Percentiles rank a stretch among this genome's conserved stretches.
phyloP scores from a whole-genome alignment of 2,113 vertebrate species.

The Melospiza georgiana region DNA sequence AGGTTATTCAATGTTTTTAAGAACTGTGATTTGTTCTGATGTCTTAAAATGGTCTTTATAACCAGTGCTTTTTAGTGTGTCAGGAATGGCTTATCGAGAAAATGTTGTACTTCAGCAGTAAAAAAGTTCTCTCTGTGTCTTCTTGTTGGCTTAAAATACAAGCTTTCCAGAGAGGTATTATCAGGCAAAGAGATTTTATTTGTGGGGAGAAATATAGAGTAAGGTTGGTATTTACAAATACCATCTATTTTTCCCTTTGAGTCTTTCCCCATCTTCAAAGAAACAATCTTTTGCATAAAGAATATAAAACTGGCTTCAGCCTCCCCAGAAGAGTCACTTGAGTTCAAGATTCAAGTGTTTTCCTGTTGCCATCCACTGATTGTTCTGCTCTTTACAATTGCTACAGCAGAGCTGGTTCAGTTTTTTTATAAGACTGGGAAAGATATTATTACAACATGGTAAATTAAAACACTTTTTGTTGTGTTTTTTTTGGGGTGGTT shows the following conservation, averaged over 20 bases:
- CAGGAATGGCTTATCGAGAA: background rate
- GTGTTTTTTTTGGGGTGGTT: background rate
- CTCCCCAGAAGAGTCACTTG: background rate
- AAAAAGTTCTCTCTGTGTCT: background rate
- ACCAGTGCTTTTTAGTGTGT: background rate
- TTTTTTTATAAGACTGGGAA: background rate
- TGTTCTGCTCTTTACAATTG: background rate
- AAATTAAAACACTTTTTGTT: background rate
- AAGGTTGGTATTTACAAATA: background rate
- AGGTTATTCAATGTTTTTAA: background rate
- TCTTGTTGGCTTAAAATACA: background rate
- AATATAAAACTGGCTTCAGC: background rate
- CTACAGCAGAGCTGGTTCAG: background rate
- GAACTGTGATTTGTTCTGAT: background rate
- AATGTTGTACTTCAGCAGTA: background rate
- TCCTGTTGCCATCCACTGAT: background rate
- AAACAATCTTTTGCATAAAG: background rate
- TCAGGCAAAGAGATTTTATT: background rate
- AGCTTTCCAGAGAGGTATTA: background rate
- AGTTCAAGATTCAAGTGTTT: background rate
- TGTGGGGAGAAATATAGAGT: background rate
- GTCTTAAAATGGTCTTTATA: background rate
- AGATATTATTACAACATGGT: background rate
- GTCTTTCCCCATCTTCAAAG: background rate
- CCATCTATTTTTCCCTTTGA: background rate